A percentile compares a stretch with the other conserved stretches of the same genome.
Evolutionary conservation across 2,113 vertebrate species (phyloP).

Genomic region (Entomyzon cyanotis): DNA sequence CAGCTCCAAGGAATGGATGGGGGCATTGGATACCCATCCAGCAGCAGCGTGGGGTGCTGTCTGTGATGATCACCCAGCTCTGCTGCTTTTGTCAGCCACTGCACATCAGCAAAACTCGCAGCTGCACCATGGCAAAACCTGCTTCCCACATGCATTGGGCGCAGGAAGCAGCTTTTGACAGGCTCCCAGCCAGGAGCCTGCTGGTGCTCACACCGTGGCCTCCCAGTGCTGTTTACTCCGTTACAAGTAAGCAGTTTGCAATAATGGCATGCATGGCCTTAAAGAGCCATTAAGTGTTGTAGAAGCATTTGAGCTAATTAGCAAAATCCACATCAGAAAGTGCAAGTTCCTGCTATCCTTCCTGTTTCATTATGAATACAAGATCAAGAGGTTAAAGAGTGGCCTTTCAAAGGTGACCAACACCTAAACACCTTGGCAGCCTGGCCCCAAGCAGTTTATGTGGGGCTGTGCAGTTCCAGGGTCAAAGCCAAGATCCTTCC

Average conservation of each 20-base stretch:
- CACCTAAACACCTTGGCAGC: neutral
- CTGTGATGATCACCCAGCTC: neutral
- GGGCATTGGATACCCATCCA: neutral
- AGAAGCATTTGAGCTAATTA: slow-evolving; percentile 7
- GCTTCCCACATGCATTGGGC: neutral
- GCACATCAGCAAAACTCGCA: neutral
- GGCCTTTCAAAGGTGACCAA: neutral
- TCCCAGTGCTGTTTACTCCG: neutral
- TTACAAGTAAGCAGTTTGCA: neutral
- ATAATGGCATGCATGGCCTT: neutral
- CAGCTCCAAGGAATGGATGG: fast-evolving
- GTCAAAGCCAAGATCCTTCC: neutral
- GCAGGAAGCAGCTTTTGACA: neutral
- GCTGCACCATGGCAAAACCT: neutral
- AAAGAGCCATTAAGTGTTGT: neutral
- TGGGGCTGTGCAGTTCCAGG: neutral
- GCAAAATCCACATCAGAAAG: slow-evolving; percentile 32
- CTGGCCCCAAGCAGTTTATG: neutral
- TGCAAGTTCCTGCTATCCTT: neutral
- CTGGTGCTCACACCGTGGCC: neutral
- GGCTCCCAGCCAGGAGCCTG: neutral
- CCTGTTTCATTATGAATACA: neutral
- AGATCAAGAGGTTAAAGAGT: slow-evolving; percentile 19
- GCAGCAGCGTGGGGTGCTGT: neutral
- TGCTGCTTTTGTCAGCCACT: neutral